Conservation (phyloP, 2,888 invertebrate species). For the Ethmia dodecea region DNA sequence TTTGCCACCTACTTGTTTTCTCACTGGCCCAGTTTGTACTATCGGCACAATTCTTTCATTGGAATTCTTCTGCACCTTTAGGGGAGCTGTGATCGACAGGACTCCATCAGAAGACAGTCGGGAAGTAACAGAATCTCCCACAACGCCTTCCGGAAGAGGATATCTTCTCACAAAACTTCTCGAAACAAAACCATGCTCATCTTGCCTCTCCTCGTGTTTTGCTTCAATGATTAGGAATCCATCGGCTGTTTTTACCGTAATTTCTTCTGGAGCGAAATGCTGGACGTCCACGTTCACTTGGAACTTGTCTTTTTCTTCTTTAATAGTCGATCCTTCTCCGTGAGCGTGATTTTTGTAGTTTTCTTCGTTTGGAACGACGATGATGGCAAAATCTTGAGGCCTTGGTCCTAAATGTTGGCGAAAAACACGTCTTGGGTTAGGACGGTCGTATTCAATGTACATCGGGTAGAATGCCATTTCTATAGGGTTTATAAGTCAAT, state of each 20-base stretch:
- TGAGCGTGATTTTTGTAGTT: conserved; percentile 47
- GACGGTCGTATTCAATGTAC: conserved; percentile 32
- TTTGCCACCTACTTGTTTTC: conserved; percentile 31
- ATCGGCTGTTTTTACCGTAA: conserved; percentile 84
- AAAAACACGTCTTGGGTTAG: conserved; percentile 22
- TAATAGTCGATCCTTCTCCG: conserved; percentile 69
- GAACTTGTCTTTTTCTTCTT: conserved; percentile 72
- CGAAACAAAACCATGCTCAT: conserved; percentile 86
- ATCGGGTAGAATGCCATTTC: conserved; percentile 65
- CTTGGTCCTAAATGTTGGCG: conserved; percentile 48
- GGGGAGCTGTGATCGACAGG: conserved; percentile 82
- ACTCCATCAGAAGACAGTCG: conserved; percentile 88
- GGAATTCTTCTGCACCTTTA: conserved; percentile 53
- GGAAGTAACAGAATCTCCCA: conserved; percentile 82
- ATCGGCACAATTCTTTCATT: conserved; percentile 82
- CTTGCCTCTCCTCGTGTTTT: conserved; percentile 87
- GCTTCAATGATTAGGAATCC: conserved; percentile 83
- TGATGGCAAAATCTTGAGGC: conserved; percentile 43
- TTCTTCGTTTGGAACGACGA: conserved; percentile 34
- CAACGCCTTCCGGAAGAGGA: conserved; percentile 74
- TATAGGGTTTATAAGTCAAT: conserved; percentile 6
- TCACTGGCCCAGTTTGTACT: conserved; percentile 82
- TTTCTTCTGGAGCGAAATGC: conserved; percentile 85
- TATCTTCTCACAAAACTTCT: conserved; percentile 84
- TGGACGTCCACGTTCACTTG: conserved; percentile 85